These are phyloP conservation scores for Montipora cactus DNA, from an alignment of 64 coral and sea anemone genomes.

Conservation along the genomic window DNA sequence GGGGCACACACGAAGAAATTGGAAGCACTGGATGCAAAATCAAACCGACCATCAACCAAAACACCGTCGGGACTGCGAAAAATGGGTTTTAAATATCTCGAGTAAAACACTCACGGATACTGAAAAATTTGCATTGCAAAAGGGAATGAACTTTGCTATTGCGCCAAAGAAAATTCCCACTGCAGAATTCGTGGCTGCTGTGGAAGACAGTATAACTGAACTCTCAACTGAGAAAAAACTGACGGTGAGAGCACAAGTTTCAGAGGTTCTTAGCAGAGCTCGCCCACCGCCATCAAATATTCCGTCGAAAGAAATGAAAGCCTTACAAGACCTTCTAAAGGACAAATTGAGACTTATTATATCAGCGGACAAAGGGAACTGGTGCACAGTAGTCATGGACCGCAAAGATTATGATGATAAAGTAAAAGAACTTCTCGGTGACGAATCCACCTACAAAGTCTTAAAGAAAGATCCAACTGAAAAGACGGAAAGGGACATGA, in stretches of 20 bases:
- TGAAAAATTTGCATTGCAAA: background rate
- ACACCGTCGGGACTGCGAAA: too few relatives aligned
- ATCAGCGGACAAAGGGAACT: slow-evolving; percentile 9
- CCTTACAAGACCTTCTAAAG: background rate
- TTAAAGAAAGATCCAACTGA: too few relatives aligned
- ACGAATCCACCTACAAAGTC: too few relatives aligned
- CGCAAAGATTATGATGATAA: slow-evolving; percentile 20
- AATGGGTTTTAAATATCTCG: too few relatives aligned
- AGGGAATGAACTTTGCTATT: background rate
- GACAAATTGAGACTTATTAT: slow-evolving; percentile 31
- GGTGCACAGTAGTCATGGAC: slow-evolving; percentile 34
- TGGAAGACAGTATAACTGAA: background rate
- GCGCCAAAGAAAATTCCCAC: slow-evolving; percentile 26
- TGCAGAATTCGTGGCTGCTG: slow-evolving; percentile 18
- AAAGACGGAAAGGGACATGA: too few relatives aligned
- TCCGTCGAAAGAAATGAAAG: background rate
- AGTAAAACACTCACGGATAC: too few relatives aligned
- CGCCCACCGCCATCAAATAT: background rate
- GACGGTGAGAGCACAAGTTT: background rate
- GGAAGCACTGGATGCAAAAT: too few relatives aligned
- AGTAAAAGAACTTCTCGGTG: too few relatives aligned
- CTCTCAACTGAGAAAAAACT: background rate
- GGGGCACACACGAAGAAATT: too few relatives aligned
- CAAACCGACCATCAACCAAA: too few relatives aligned
- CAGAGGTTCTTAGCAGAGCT: background rate